phyloP scores from a whole-genome alignment of 1,140 invertebrate species.

The Zaprionus capensis region DNA sequence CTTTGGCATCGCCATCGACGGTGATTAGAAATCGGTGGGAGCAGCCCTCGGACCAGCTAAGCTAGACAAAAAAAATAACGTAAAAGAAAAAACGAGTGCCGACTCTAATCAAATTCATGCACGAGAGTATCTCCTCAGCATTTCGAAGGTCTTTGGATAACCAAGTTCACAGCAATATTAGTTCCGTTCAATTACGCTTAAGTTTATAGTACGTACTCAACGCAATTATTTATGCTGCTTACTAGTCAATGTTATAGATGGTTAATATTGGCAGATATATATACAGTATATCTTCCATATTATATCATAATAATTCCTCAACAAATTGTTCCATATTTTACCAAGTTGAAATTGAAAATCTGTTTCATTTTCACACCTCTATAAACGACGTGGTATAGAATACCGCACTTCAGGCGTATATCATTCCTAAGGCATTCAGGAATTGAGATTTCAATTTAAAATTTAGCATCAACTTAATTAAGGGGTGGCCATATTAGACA shows the following conservation, averaged over 20 bases:
- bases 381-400: neutral
- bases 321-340: neutral
- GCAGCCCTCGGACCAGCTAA: neutral
- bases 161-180: constrained; percentile 11
- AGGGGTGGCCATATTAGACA: constrained; percentile 2
- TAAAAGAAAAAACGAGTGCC: neutral
- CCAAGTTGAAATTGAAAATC: no score
- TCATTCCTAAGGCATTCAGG: neutral
- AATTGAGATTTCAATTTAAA: neutral
- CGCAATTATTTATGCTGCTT: neutral
- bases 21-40: constrained; percentile 52
- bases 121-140: neutral
- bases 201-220: neutral
- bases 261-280: no score
- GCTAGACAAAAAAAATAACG: neutral
- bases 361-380: neutral
- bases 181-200: constrained; percentile 7
- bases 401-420: neutral
- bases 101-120: constrained; percentile 9
- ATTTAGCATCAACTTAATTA: neutral
- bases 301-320: no score
- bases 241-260: neutral
- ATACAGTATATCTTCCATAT: no score
- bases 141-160: neutral
- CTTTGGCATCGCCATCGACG: constrained; percentile 22